Base-by-base conservation (phyloP, 2,113 vertebrate genomes). In the Tachysurus fulvidraco region DNA sequence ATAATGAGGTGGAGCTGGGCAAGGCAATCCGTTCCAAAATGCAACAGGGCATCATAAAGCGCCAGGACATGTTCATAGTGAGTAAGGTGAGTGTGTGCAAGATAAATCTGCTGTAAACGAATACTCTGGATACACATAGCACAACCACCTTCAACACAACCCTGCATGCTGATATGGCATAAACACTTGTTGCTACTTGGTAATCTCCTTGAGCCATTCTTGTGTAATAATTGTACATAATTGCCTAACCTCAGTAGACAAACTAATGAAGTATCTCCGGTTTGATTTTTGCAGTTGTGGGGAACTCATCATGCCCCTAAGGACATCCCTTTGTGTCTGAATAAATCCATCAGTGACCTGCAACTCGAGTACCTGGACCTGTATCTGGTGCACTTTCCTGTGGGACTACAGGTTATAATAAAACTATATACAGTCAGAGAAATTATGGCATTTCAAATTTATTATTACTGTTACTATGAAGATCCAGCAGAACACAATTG, bases 361-460 rank as follows among this genome's bases (percentile, higher is more conserved):
- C 93, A 93, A 69, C 91, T 95, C 83, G 93, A 95, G 82, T 95
- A 94, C 88, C 82, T 96, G 86, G 95, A 96, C 80, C 93, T 96
- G 11, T 96, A 95, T 85, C 94, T 96, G 2, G 81, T 96, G 36
- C 95, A 96, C 89, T 95, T 94, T 86, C 95, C 95, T 25, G 91
- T 95, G 19, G 95, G 92, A 44, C 85, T 96, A 0, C 90, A 96
- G 94, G 95, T 95, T 81, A 65, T 4, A 44, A 54, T 52, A 79
- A 23, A 83, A 30, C n/a, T 14, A 12, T 57, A 85, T 78, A 41
- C 30, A 76, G 69, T n/a, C 30, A 59, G 3, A 73, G 55, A 57
- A 85, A 85, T 52, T 0, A 85, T 13, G 12, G 21, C 54, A 23
- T 81, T 81, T 21, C 60, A 44, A 60, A 41, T 16, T 19, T 14